Percentiles rank a stretch among this genome's conserved stretches.
These are phyloP conservation scores for Myopa tessellatipennis DNA, from an alignment of 2,888 invertebrate species.

Conservation along the genomic window DNA sequence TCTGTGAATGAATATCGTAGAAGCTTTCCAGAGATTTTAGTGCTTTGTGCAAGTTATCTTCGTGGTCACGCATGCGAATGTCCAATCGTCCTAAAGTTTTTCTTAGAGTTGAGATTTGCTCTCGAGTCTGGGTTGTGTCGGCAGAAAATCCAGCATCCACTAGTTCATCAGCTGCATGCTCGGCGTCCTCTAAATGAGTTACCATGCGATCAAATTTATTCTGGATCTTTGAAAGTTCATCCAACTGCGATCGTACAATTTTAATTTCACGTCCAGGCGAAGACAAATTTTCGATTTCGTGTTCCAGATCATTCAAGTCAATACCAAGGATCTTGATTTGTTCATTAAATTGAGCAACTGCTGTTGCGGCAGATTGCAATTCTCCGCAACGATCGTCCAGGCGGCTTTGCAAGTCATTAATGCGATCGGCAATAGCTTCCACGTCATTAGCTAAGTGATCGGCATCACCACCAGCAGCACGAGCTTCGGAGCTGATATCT, in stretches of 20 bases:
- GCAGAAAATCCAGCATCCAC: constrained; percentile 88
- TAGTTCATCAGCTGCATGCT: constrained; percentile 79
- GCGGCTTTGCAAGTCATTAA: constrained; percentile 80
- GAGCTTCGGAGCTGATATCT: constrained; percentile 81
- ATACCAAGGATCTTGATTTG: constrained; percentile 83
- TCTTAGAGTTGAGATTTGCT: constrained; percentile 80
- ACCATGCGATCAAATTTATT: constrained; percentile 76
- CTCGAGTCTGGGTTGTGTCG: constrained; percentile 83
- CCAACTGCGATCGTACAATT: constrained; percentile 83
- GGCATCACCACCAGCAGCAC: constrained; percentile 81
- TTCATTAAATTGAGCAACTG: constrained; percentile 88
- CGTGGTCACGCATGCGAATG: constrained; percentile 81
- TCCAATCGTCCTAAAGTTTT: constrained; percentile 84
- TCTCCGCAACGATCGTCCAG: constrained; percentile 83
- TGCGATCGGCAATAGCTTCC: constrained; percentile 79
- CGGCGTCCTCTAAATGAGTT: constrained; percentile 76
- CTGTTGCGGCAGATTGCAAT: constrained; percentile 86
- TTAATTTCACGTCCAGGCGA: constrained; percentile 90
- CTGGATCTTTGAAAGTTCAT: constrained; percentile 79
- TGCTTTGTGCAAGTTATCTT: constrained; percentile 82
- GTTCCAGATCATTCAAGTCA: constrained; percentile 83
- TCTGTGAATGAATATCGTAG: constrained; percentile 81
- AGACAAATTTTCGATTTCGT: constrained; percentile 85
- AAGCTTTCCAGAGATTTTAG: constrained; percentile 85
- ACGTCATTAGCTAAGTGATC: constrained; percentile 83